A percentile compares a stretch with the other conserved stretches of the same genome.
Evolutionary conservation across 2,113 vertebrate species (phyloP).

Genomic region (Amphilophus citrinellus): DNA sequence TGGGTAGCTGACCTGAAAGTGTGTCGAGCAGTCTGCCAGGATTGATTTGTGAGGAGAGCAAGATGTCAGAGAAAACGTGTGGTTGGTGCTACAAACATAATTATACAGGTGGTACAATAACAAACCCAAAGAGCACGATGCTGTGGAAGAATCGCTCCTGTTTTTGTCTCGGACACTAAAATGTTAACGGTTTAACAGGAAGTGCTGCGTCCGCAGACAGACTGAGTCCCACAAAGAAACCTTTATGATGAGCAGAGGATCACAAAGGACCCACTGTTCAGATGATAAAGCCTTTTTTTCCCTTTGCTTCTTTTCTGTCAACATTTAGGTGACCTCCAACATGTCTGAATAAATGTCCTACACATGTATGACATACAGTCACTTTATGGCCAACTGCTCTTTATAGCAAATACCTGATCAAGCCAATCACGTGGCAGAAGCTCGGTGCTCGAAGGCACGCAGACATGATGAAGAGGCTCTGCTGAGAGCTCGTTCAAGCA

Average conservation of each 20-base stretch:
- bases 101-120: neutral
- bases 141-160: neutral
- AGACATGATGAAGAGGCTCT: neutral
- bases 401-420: neutral
- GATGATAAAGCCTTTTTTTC: neutral
- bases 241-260: constrained; percentile 5
- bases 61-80: too few species aligned
- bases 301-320: constrained; percentile 3
- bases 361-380: neutral
- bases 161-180: neutral
- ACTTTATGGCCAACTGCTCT: neutral
- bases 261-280: constrained; percentile 31
- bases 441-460: neutral
- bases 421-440: neutral
- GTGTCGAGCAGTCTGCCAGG: too few species aligned
- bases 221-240: constrained; percentile 31
- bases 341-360: neutral
- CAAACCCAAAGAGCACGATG: neutral
- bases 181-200: constrained; percentile 25
- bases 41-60: neutral
- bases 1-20: too few species aligned
- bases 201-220: constrained; percentile 13
- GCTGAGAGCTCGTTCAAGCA: neutral
- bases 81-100: neutral
- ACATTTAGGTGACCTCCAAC: constrained; percentile 9